phyloP scores from a whole-genome alignment of 2,797 vertebrate genomes.

The Sebastes kiyomatsui region DNA sequence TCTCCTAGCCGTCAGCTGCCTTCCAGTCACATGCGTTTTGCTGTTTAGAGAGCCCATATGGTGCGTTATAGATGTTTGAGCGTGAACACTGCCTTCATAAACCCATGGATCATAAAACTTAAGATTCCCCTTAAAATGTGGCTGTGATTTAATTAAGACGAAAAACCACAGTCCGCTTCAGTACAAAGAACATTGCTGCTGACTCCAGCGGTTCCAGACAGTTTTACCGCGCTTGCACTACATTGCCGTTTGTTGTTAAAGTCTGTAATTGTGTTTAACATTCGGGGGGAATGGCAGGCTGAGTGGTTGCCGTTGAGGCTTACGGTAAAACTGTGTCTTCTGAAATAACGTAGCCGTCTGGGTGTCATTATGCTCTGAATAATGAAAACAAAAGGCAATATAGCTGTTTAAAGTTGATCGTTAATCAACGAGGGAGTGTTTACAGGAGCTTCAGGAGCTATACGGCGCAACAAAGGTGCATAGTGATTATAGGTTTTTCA shows the following conservation, averaged over 20 bases:
- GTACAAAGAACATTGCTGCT: conserved; percentile 41
- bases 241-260: conserved; percentile 31
- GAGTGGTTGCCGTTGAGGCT: conserved; percentile 41
- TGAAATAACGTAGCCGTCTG: conserved; percentile 32
- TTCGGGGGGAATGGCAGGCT: neutral
- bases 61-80: conserved; percentile 21
- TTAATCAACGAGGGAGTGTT: conserved; percentile 39
- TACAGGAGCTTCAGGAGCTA: neutral
- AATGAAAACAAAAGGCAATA: conserved; percentile 41
- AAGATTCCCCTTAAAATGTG: conserved; percentile 49
- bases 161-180: conserved; percentile 27
- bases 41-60: conserved; percentile 28
- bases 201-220: conserved; percentile 54
- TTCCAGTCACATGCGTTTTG: conserved; percentile 21
- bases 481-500: neutral
- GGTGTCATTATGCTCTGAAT: conserved; percentile 11
- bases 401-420: conserved; percentile 41
- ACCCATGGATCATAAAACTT: conserved; percentile 61
- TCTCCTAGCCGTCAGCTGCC: neutral
- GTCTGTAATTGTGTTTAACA: conserved; percentile 48
- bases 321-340: conserved; percentile 44
- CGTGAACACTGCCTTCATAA: conserved; percentile 49
- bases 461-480: neutral
- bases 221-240: conserved; percentile 33
- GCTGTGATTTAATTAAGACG: conserved; percentile 68